Conservation (phyloP, 1,140 invertebrate genomes). For the Periplaneta americana region DNA sequence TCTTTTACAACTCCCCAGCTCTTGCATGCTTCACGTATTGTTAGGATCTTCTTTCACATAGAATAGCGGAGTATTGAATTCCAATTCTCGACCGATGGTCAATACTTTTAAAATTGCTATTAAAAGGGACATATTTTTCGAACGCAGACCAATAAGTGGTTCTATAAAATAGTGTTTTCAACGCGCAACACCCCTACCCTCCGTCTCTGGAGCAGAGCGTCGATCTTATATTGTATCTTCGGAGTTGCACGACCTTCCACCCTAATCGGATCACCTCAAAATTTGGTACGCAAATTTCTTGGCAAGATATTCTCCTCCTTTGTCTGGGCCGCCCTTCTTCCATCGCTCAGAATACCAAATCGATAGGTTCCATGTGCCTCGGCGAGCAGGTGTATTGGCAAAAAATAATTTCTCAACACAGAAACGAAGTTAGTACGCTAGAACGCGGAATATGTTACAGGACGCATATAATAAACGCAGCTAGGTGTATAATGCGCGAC, state of each 20-base stretch:
- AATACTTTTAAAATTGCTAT: background rate
- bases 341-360: background rate
- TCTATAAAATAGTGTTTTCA: background rate
- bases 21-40: background rate
- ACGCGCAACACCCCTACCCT: background rate
- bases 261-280: background rate
- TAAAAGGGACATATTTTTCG: background rate
- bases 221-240: background rate
- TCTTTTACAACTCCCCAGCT: background rate
- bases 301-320: background rate
- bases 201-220: background rate
- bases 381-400: background rate
- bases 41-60: background rate
- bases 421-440: no score
- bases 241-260: background rate
- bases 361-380: background rate
- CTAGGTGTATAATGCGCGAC: no score
- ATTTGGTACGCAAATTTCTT: background rate
- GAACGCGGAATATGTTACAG: no score
- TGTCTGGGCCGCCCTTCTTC: background rate
- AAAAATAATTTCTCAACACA: no score
- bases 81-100: background rate
- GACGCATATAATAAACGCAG: no score
- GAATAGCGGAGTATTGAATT: background rate
- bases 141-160: background rate